Percentiles rank a stretch among this genome's conserved stretches.
Conservation (phyloP, 2,888 invertebrate genomes). For the Lycophotia porphyrea region DNA sequence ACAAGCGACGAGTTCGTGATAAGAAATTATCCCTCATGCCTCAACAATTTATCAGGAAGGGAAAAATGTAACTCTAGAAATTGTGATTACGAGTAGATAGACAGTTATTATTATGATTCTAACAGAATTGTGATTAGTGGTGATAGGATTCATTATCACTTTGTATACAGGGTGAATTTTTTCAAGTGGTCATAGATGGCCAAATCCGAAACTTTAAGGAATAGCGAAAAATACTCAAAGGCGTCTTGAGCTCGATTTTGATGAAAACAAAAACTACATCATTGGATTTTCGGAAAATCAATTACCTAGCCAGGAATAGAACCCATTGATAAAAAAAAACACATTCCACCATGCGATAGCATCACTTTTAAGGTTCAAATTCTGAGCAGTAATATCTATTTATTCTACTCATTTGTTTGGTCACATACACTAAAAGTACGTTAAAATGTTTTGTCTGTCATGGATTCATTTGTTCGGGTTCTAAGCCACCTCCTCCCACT, state of each 20-base stretch:
- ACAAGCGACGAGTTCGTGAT: conserved; percentile 21
- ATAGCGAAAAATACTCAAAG: no score
- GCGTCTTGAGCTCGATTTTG: no score
- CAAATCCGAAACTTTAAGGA: no score
- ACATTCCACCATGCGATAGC: no score
- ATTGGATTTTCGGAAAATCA: no score
- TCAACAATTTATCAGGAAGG: conserved; percentile 36
- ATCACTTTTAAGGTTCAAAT: no score
- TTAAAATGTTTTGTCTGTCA: not conserved
- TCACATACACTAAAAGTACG: not conserved
- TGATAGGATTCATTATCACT: not conserved
- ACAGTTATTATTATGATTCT: not conserved
- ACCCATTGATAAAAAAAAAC: no score
- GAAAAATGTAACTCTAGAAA: conserved; percentile 6
- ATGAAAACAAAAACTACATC: no score
- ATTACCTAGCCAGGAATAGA: no score
- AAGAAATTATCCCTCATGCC: conserved; percentile 43
- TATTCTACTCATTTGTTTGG: not conserved
- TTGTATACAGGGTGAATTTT: not conserved
- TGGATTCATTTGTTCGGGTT: not conserved
- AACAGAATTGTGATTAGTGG: not conserved
- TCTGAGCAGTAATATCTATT: no score
- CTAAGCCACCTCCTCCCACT: not conserved
- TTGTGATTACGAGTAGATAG: not conserved
- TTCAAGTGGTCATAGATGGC: no score